These are phyloP conservation scores for Salmo trutta DNA, from an alignment of 2,797 vertebrate species.

Conservation along the genomic window DNA sequence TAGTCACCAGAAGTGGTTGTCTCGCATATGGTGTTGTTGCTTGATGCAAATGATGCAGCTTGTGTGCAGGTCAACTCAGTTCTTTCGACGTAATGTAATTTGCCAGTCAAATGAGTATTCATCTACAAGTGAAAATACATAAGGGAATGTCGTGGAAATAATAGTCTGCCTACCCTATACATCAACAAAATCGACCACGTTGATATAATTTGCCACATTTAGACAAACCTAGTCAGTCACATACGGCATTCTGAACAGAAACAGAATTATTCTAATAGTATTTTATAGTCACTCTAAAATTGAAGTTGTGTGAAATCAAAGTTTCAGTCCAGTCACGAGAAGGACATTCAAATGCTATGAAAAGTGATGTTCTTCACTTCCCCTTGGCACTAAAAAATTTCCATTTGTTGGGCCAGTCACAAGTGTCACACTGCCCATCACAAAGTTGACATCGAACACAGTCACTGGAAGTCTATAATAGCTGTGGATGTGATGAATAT, in stretches of 20 bases:
- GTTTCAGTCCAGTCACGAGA: not conserved
- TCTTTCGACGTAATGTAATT: constrained; percentile 15
- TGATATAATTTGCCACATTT: not conserved
- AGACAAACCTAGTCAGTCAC: not conserved
- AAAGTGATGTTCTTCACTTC: not conserved
- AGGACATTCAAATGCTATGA: constrained; percentile 12
- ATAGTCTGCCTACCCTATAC: not conserved
- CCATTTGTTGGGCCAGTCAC: not conserved
- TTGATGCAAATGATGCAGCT: constrained; percentile 19
- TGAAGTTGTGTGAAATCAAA: not conserved
- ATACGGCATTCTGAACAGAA: not conserved
- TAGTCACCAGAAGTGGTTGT: no score
- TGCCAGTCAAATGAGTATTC: constrained; percentile 38
- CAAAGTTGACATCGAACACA: not conserved
- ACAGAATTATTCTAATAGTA: not conserved
- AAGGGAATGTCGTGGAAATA: not conserved
- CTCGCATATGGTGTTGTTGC: not conserved
- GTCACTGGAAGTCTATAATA: not conserved
- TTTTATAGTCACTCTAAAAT: not conserved
- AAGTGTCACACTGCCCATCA: not conserved
- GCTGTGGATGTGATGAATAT: not conserved
- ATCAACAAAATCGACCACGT: not conserved
- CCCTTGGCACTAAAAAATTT: not conserved
- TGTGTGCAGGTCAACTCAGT: not conserved
- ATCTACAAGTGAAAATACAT: not conserved